phyloP scores from a whole-genome alignment of 2,113 vertebrate genomes.

The Zosterops pallidus region DNA sequence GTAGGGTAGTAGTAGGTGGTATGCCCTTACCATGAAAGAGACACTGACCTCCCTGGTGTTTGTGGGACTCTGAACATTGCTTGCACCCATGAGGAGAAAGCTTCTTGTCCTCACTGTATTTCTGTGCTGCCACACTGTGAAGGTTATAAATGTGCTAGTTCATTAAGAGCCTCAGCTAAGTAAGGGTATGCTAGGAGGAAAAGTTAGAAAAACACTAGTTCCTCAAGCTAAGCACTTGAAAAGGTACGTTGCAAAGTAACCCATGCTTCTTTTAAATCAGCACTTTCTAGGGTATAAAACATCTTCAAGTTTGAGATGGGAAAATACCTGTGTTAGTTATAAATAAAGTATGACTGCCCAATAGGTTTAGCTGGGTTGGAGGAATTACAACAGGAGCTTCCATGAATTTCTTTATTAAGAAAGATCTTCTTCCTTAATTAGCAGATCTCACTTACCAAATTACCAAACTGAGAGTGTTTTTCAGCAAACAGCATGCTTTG shows the following conservation, averaged over 20 bases:
- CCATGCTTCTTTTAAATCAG: background rate
- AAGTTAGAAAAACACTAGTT: background rate
- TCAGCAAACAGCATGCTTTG: background rate
- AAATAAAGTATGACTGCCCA: background rate
- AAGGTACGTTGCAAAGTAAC: background rate
- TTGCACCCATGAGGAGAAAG: rapidly evolving
- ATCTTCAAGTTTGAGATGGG: background rate
- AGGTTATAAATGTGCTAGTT: background rate
- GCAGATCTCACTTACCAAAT: background rate
- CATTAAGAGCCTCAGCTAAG: rapidly evolving
- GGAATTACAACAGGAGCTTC: background rate
- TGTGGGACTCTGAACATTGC: background rate
- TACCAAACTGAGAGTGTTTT: background rate
- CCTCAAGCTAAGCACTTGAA: background rate
- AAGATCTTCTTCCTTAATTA: background rate
- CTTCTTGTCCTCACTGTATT: background rate
- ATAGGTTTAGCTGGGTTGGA: rapidly evolving
- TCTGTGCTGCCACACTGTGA: background rate
- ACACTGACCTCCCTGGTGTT: rapidly evolving
- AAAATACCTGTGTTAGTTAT: background rate
- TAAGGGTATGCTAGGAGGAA: background rate
- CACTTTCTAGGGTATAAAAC: background rate
- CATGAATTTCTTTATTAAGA: background rate
- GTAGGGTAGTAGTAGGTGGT: rapidly evolving
- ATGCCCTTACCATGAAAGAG: too few relatives aligned